Evolutionary conservation across 2,797 vertebrate species (phyloP).

Genomic region (Chloroceryle inda): DNA sequence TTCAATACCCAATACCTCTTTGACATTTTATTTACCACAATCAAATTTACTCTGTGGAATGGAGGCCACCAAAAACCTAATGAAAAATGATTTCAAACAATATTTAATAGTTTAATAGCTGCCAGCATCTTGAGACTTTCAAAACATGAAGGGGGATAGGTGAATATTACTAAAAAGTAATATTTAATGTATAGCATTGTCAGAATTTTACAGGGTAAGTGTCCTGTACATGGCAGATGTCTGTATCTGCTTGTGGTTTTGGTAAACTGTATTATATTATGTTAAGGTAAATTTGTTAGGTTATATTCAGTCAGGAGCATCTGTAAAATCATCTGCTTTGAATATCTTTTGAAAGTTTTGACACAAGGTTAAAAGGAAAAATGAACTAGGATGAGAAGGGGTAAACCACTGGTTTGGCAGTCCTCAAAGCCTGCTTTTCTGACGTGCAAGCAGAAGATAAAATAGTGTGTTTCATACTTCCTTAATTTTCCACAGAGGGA

Average conservation of each 20-base stretch:
- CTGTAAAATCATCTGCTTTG: slow-evolving; percentile 47
- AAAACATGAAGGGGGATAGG: neutral
- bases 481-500: neutral
- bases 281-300: slow-evolving; percentile 20
- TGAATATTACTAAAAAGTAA: neutral
- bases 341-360: neutral
- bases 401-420: neutral
- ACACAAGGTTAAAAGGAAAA: slow-evolving; percentile 1
- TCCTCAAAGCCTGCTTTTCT: neutral
- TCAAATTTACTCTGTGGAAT: neutral
- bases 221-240: neutral
- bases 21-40: neutral
- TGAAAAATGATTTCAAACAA: neutral
- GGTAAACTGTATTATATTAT: slow-evolving; percentile 5
- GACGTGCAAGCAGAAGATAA: neutral
- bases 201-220: neutral
- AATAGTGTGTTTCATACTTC: neutral
- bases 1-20: neutral
- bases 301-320: slow-evolving; percentile 22
- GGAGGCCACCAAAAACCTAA: neutral
- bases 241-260: slow-evolving; percentile 56
- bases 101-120: neutral
- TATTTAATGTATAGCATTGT: neutral
- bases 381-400: neutral
- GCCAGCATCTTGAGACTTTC: neutral